Conservation (phyloP, 23 tunicate species). For the Halocynthia aurantium region DNA sequence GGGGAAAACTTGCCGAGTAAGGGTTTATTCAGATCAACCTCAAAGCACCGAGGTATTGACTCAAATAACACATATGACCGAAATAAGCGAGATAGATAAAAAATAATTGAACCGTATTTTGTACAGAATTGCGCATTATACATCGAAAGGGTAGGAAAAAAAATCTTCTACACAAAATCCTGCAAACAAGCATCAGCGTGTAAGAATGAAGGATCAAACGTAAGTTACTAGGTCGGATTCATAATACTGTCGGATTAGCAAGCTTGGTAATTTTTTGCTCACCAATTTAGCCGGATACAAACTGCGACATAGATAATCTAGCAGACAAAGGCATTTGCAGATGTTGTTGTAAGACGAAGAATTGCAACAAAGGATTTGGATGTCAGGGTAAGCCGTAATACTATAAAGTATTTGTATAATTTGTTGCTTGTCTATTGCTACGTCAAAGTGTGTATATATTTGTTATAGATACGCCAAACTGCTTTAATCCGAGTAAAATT, state of each 20-base stretch:
- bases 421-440: background rate
- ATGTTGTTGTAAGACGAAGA: slow-evolving; percentile 10
- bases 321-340: slow-evolving; percentile 8
- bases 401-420: background rate
- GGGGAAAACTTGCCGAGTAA: too few species aligned
- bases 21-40: too few species aligned
- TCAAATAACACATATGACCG: too few species aligned
- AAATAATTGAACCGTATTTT: too few species aligned
- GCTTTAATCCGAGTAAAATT: too few species aligned
- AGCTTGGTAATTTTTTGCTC: background rate
- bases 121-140: too few species aligned
- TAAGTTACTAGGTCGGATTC: background rate
- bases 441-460: background rate
- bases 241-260: too few species aligned
- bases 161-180: slow-evolving; percentile 9
- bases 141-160: too few species aligned
- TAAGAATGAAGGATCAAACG: slow-evolving; percentile 12
- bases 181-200: slow-evolving; percentile 21
- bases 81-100: too few species aligned
- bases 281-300: background rate
- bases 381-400: slow-evolving; percentile 9
- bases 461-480: too few species aligned
- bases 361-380: slow-evolving; percentile 27
- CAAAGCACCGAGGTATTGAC: too few species aligned
- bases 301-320: slow-evolving; percentile 1